These are phyloP conservation scores for Tadarida brasiliensis DNA, from an alignment of 2,797 vertebrate species.

Conservation along the genomic window DNA sequence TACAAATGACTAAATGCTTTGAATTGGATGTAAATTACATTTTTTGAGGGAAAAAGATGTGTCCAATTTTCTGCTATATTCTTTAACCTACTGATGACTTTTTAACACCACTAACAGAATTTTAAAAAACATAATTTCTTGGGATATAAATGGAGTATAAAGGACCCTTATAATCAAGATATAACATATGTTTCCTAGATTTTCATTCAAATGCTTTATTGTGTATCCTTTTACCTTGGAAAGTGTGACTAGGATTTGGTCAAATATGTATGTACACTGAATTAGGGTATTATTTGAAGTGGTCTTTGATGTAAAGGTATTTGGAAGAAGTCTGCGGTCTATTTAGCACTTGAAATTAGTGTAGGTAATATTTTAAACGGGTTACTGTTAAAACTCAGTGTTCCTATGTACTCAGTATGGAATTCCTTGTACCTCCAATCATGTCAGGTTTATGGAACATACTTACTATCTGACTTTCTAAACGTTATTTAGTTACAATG, in stretches of 20 bases:
- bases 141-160: constrained; percentile 84
- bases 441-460: constrained; percentile 80
- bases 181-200: constrained; percentile 73
- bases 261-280: constrained; percentile 73
- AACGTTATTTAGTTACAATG: constrained; percentile 80
- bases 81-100: background rate
- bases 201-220: constrained; percentile 81
- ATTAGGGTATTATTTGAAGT: constrained; percentile 82
- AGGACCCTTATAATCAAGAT: constrained; percentile 79
- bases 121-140: constrained; percentile 58
- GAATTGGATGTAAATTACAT: background rate
- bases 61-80: background rate
- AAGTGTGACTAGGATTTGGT: constrained; percentile 76
- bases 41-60: constrained; percentile 15
- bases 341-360: constrained; percentile 28
- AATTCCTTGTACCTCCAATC: constrained; percentile 81
- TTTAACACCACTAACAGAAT: constrained; percentile 37
- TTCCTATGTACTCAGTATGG: constrained; percentile 80
- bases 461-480: constrained; percentile 78
- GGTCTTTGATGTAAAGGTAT: constrained; percentile 83
- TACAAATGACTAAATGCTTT: background rate
- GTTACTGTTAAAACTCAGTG: constrained; percentile 71
- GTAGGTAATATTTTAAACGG: background rate
- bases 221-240: constrained; percentile 76
- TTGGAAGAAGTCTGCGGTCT: constrained; percentile 78